Evolutionary conservation across 2,888 invertebrate species (phyloP), one percentile per base, ranked within the genome.

Genomic region (Drosophila ustulata): DNA sequence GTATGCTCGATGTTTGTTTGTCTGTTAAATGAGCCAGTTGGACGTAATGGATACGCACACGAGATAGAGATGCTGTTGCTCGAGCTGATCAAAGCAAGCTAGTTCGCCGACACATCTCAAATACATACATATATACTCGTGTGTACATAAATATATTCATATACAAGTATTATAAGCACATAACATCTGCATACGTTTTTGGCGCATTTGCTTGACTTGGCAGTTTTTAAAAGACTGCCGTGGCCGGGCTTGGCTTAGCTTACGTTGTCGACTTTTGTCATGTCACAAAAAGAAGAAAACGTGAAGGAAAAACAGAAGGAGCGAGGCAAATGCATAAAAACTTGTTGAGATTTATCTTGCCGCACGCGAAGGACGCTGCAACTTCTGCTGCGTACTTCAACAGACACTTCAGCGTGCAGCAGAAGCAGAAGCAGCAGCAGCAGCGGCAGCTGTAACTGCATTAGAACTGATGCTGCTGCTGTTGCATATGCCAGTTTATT

Each of bases 291-390:
- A 59, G 43, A 41, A 34, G 11, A 23, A 45, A 47, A 43, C 13
- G 39, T 13, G 7, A 1, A 6, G 26, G 8, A 63, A 49, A 51
- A 4, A 25, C 28, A 50, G 30, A 34, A 59, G 25, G 45, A 58
- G 70, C 49, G 58, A 66, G 56, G 45, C 67, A 71, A 76, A 81
- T 78, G 81, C 75, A 83, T 81, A 85, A 85, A 83, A 85, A 86
- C 82, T 87, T 86, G 85, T 87, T 86, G 82, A 87, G 86, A 86
- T 86, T 86, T 87, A 87, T 86, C 85, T 83, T 80, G 88, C 72
- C 85, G 69, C 83, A 80, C 78, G 81, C 84, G 80, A 77, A 71
- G 71, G 64, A 65, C 66, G 70, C 67, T 46, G 66, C 73, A 66
- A 73, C 66, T 67, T 67, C 30, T 46, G 11, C 28, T 9, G 37